These are phyloP conservation scores for Aurelia sp. DNA, from an alignment of 30 jellyfish, hydroid and myxozoan species.

Conservation along the genomic window DNA sequence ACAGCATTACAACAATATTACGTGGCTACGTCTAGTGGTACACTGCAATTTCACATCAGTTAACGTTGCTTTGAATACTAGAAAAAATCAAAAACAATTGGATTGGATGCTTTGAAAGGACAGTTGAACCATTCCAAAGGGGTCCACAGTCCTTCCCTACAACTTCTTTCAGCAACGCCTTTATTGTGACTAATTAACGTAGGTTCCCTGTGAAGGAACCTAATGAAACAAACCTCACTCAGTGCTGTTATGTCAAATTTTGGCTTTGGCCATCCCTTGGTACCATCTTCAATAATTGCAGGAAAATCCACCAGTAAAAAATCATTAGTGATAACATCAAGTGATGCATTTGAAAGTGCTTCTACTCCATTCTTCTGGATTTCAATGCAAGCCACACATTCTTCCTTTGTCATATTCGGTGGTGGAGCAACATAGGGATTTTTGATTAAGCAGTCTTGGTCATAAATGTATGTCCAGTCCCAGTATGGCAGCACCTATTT, in stretches of 20 bases:
- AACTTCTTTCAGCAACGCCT: no score
- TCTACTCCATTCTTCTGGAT: slow-evolving; percentile 57
- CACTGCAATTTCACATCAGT: no score
- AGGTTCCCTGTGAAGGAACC: no score
- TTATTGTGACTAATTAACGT: no score
- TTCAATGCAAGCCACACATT: slow-evolving; percentile 58
- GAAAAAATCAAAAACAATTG: no score
- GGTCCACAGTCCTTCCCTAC: no score
- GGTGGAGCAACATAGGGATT: slow-evolving; percentile 58
- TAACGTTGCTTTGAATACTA: no score
- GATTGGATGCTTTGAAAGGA: no score
- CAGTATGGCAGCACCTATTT: slow-evolving; percentile 78
- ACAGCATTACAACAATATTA: no score
- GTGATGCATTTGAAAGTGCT: slow-evolving; percentile 25
- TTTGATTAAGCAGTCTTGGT: slow-evolving; percentile 62
- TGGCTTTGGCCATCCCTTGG: slow-evolving; percentile 80
- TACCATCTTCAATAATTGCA: slow-evolving; percentile 76
- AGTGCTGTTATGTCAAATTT: slow-evolving; percentile 16
- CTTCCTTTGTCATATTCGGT: slow-evolving; percentile 65
- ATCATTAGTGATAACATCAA: slow-evolving; percentile 63
- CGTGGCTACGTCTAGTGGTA: no score
- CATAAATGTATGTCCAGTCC: slow-evolving; percentile 85
- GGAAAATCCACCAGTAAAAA: slow-evolving; percentile 68
- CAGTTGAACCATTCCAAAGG: no score
- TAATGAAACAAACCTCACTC: slow-evolving; percentile 19